Base-by-base conservation (phyloP, 2,113 vertebrate genomes). In the Istiophorus platypterus region DNA sequence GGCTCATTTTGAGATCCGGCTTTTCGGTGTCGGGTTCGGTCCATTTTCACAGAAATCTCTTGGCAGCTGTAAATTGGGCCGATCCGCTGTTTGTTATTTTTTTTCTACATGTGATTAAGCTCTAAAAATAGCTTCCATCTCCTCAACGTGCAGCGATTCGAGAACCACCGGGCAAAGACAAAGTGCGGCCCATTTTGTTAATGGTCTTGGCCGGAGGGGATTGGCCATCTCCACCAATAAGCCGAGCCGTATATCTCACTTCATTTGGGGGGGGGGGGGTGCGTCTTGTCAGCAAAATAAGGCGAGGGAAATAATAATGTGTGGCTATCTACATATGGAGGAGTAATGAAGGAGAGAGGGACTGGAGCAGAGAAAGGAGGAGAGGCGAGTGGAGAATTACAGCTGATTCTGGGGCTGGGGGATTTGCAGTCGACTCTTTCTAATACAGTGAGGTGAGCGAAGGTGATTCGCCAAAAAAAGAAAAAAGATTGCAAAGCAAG, bases 191-290 rank as follows among this genome's bases (percentile, higher is more conserved):
- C 89, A 89, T 92, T 93, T 89, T 86, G 81, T 92, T 94, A 92
- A 95, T 93, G 90, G 86, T 86, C 88, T 78, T 67, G 84, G 86
- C 90, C 88, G 89, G 91, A 80, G 85, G 92, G 92, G 92, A 94
- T 88, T 81, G 94, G 91, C 92, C 93, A 91, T 95, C 93, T 91
- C 81, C 77, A 79, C 89, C 91, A 93, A 93, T 93, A 90, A 93
- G 88, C 81, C 70, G 41, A 11, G 86, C 81, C 81, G 88, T 95
- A 93, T 92, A 94, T 95, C 93, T 94, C 94, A 95, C 93, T 95
- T 95, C 94, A 95, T 95, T 94, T 95, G 92, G 78, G 91, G 42
- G 20, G n/a, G n/a, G n/a, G n/a, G n/a, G n/a, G n/a, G n/a, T n/a
- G 66, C 57, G 85, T 85, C 12, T 87, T 72, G 91, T 95, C 95